Evolutionary conservation across 2,113 vertebrate species (phyloP).

Genomic region (Engraulis encrasicolus): DNA sequence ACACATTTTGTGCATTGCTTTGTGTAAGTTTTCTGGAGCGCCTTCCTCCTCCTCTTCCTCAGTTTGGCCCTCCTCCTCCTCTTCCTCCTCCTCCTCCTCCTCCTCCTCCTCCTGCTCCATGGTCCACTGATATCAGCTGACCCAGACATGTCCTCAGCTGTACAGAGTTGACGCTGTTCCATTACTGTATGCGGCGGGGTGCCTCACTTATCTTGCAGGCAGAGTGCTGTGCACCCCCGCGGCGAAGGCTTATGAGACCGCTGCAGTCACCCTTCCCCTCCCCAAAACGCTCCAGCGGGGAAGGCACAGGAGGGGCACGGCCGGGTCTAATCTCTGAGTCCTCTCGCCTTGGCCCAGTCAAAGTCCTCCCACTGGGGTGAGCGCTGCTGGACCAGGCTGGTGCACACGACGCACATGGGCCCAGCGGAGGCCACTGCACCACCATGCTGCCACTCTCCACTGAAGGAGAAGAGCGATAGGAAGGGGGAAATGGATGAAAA

Average conservation of each 20-base stretch:
- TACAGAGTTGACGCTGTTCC: constrained; percentile 25
- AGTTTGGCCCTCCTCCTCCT: no score
- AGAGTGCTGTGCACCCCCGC: neutral
- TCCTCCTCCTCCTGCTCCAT: neutral
- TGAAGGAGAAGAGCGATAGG: neutral
- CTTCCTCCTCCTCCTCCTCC: no score
- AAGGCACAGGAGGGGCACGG: neutral
- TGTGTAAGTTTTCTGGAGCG: neutral
- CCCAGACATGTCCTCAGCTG: constrained; percentile 44
- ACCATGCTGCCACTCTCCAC: neutral
- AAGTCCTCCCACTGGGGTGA: neutral
- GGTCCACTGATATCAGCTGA: constrained; percentile 7
- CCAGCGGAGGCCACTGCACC: neutral
- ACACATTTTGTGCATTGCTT: neutral
- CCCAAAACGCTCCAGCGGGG: neutral
- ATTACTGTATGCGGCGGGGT: neutral
- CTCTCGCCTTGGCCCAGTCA: neutral
- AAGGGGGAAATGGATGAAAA: neutral
- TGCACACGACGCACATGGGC: neutral
- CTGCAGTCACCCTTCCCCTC: neutral
- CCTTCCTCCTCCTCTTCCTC: neutral
- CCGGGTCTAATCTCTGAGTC: neutral
- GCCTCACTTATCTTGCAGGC: constrained; percentile 13
- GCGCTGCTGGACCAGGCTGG: neutral
- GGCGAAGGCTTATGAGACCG: neutral